Evolutionary conservation across 2,888 invertebrate genomes (phyloP).

Genomic region (Ochropleura leucogaster): DNA sequence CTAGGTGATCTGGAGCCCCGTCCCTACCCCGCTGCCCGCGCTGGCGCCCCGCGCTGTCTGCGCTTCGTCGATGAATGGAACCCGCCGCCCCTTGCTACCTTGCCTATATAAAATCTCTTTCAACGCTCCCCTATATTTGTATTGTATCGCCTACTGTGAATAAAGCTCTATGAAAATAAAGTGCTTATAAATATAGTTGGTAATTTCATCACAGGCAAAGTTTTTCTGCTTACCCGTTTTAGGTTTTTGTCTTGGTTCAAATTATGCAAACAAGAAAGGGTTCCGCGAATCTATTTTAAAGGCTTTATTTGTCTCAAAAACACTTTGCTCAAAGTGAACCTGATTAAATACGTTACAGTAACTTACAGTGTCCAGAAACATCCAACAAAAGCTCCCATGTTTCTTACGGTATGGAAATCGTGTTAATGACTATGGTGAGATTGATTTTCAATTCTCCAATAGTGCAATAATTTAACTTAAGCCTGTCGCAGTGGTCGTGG

Average conservation of each 20-base stretch:
- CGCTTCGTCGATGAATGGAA: conserved; percentile 87
- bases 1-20: conserved; percentile 80
- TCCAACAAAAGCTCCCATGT: no score
- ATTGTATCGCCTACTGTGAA: conserved; percentile 81
- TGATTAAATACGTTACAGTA: conserved; percentile 25
- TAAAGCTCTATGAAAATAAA: conserved; percentile 85
- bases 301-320: conserved; percentile 11
- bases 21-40: conserved; percentile 66
- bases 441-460: neutral
- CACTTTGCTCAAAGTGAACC: conserved; percentile 11
- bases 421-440: neutral
- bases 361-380: neutral
- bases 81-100: conserved; percentile 76
- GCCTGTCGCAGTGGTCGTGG: neutral
- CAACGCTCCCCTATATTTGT: conserved; percentile 80
- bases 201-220: conserved; percentile 58
- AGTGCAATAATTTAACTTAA: neutral
- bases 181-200: conserved; percentile 76
- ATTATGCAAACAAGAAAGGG: conserved; percentile 17
- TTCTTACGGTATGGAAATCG: neutral
- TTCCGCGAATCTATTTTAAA: conserved; percentile 35
- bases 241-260: conserved; percentile 22
- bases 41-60: conserved; percentile 83
- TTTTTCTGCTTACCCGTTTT: conserved; percentile 47
- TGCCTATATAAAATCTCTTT: conserved; percentile 79